A percentile compares a stretch with the other conserved stretches of the same genome.
phyloP scores from a whole-genome alignment of 2,888 invertebrate species.

The Dione juno region DNA sequence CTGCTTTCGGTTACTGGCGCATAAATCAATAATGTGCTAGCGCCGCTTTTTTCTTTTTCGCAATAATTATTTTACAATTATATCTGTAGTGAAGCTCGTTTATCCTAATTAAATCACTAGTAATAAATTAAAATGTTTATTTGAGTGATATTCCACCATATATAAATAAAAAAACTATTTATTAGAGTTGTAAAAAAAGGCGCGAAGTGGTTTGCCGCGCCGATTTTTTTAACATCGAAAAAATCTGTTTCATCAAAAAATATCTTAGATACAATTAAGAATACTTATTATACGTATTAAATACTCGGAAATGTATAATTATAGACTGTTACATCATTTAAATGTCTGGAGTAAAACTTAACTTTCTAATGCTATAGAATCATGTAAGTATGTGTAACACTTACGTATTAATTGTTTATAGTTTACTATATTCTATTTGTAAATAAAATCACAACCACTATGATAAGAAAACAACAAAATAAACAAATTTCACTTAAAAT shows the following conservation, averaged over 20 bases:
- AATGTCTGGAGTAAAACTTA: slow-evolving; percentile 55
- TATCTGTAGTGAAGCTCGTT: slow-evolving; percentile 46
- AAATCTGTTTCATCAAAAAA: slow-evolving; percentile 37
- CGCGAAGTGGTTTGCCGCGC: slow-evolving; percentile 69
- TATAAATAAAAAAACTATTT: slow-evolving; percentile 48
- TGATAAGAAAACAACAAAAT: background rate
- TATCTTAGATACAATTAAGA: slow-evolving; percentile 12
- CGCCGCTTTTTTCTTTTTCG: slow-evolving; percentile 80
- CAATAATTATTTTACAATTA: slow-evolving; percentile 57
- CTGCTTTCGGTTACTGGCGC: slow-evolving; percentile 58
- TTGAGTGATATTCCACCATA: slow-evolving; percentile 28
- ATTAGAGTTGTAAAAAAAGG: slow-evolving; percentile 68
- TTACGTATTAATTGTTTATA: slow-evolving; percentile 43
- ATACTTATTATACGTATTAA: slow-evolving; percentile 19
- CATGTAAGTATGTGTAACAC: slow-evolving; percentile 66
- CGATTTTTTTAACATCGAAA: slow-evolving; percentile 54
- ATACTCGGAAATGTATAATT: slow-evolving; percentile 49
- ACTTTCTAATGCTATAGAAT: slow-evolving; percentile 65
- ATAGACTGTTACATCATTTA: slow-evolving; percentile 50
- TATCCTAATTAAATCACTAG: slow-evolving; percentile 17
- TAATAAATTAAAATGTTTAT: slow-evolving; percentile 37
- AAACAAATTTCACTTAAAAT: background rate
- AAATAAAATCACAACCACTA: background rate
- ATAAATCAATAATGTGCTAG: slow-evolving; percentile 75
- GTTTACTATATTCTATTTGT: slow-evolving; percentile 14